Evolutionary conservation across 2,113 vertebrate species (phyloP).

Genomic region (Tauraco erythrolophus): DNA sequence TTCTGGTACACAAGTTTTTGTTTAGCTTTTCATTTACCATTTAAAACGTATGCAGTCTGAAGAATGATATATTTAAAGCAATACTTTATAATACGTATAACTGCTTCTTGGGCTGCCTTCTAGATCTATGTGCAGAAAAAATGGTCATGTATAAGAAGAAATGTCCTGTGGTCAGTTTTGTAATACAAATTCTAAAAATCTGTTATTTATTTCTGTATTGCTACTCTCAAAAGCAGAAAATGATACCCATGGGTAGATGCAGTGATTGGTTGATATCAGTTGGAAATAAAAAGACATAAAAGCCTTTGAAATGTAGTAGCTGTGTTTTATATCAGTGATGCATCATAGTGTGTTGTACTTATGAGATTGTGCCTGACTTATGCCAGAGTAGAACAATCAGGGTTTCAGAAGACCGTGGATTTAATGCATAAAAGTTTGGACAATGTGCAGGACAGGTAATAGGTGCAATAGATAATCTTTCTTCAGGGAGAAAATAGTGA

Average conservation of each 20-base stretch:
- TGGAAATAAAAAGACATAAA: constrained; percentile 49
- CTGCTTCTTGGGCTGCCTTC: not conserved
- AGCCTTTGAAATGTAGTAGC: not conserved
- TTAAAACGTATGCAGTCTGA: not conserved
- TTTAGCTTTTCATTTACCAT: not conserved
- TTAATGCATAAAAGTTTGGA: not conserved
- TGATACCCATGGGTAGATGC: not conserved
- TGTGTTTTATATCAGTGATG: constrained; percentile 5
- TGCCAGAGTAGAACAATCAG: not conserved
- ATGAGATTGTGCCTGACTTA: not conserved
- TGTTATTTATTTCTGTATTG: constrained; percentile 8
- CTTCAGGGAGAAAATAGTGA: not conserved
- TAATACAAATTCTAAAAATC: constrained; percentile 20
- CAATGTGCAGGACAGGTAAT: not conserved
- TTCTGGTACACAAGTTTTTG: not conserved
- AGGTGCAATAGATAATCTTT: not conserved
- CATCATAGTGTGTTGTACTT: not conserved
- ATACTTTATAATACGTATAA: not conserved
- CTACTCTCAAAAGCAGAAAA: not conserved
- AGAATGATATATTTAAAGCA: not conserved
- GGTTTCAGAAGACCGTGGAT: not conserved
- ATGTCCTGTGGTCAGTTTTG: not conserved
- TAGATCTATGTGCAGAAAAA: not conserved
- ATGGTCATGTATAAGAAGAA: not conserved
- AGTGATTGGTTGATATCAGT: constrained; percentile 15